Base-by-base conservation (phyloP, 2,888 invertebrate genomes). In the Brassicogethes aeneus region DNA sequence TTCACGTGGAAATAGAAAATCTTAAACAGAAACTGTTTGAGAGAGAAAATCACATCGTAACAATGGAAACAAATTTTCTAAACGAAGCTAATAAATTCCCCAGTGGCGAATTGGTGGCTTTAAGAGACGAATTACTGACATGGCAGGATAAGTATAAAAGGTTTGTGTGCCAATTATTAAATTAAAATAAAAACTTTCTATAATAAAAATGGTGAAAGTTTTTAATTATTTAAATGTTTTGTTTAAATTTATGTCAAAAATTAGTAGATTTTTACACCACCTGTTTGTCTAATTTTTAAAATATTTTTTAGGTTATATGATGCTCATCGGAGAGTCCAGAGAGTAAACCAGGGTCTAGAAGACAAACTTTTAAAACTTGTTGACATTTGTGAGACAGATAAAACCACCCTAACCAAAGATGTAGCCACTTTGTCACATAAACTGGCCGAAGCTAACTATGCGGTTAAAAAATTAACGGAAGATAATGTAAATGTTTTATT, bases 131-230 rank as follows among this genome's bases (percentile, higher is more conserved):
- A 65, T 70, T 92, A 40, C 70, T 79, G 38, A 85, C 87, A 53
- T 91, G 92, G 85, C 82, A 90, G 64, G 94, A 94, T 62, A 91
- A 94, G 72, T 93, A 93, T 73, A 87, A 87, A 65, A 80, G 86
- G 86, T 80, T 7, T 5, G 32, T 5, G 12, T 32, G 3, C 32
- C 32, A 7, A 32, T 8, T 32, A 13, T 13, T 12, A 32, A 32
- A 13, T 32, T 5, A 13, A 5, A 13, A 5, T 8, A 13, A 13
- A 13, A 12, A 32, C 23, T 23, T 23, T 23, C 23, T 23, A 10
- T 7, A 23, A 10, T 7, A 23, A 23, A 23, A 23, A 23, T 5
- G 7, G 10, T 10, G 10, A 23, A 23, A 23, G 5, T 23, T 23
- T 23, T 23, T 23, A 7, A 7, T 10, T 23, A 23, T 23, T n/a